Percentiles rank a stretch among this genome's conserved stretches.
These are phyloP conservation scores for Danaus chrysippus DNA, from an alignment of 2,888 invertebrate genomes.

Conservation along the genomic window DNA sequence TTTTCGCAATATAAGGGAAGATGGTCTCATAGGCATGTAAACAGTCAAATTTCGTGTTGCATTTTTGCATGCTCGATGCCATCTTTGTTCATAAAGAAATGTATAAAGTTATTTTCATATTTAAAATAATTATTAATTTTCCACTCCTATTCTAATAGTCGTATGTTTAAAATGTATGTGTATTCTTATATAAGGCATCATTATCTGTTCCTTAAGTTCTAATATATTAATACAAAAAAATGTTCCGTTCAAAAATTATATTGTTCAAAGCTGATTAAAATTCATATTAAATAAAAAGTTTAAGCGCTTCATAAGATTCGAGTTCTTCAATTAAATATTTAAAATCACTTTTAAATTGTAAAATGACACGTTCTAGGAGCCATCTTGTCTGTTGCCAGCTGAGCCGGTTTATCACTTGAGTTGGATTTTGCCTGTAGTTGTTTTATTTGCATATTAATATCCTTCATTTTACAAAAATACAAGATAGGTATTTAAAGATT, in stretches of 20 bases:
- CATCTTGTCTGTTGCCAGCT: slow-evolving; percentile 70
- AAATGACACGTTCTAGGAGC: slow-evolving; percentile 56
- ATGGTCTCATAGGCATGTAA: slow-evolving; percentile 27
- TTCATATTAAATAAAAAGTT: not conserved
- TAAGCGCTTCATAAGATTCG: slow-evolving; percentile 18
- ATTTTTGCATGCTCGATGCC: not conserved
- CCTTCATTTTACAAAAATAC: slow-evolving; percentile 37
- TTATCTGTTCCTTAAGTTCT: too few species aligned
- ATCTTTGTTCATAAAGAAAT: not conserved
- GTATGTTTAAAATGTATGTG: too few species aligned
- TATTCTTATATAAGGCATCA: too few species aligned
- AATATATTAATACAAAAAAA: too few species aligned
- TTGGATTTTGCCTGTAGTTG: slow-evolving; percentile 53
- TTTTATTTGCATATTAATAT: slow-evolving; percentile 60
- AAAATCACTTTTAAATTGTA: slow-evolving; percentile 42
- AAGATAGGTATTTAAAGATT: slow-evolving; percentile 34
- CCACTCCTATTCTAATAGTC: too few species aligned
- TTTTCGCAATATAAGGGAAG: slow-evolving; percentile 35
- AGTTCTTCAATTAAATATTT: slow-evolving; percentile 28
- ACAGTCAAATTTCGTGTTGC: not conserved
- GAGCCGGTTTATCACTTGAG: slow-evolving; percentile 74
- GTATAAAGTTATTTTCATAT: too few species aligned
- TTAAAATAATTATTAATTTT: too few species aligned
- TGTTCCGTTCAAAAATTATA: too few species aligned
- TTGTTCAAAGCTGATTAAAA: not conserved